Base-by-base conservation (phyloP, 2,113 vertebrate genomes). In the Mustelus asterias region DNA sequence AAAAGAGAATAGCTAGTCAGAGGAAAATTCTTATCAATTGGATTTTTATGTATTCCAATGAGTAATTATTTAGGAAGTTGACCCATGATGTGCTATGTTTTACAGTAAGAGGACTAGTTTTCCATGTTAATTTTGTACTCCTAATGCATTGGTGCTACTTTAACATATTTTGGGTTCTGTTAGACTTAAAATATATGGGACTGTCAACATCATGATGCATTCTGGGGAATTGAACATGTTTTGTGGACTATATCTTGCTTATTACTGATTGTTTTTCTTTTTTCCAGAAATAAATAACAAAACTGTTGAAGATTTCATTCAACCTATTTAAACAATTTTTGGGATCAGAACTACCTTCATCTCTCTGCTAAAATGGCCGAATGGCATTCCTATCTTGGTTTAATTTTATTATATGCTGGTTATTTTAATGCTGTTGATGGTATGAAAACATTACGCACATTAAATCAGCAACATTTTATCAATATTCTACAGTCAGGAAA, bases 401-500 rank as follows among this genome's bases (percentile, higher is more conserved):
- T 95, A 54, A 18, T 72, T 26, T 95, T 95, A 37, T 16, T 95
- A 70, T 95, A 22, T 54, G 37, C 44, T 54, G 24, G 13, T 72
- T 24, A 72, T 48, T 76, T 72, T 13, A 72, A 65, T 95, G 67
- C 29, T 7, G 4, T 72, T 95, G 41, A 33, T 95, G 41, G 67
- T 54, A 29, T 14, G 44, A 95, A 76, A 67, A 26, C 20, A 48
- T 44, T 70, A 24, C 93, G 3, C 44, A 33, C 97, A 96, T 96
- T 97, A 41, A 97, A 96, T 94, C 89, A 97, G 67, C 96, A 97
- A 96, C 95, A 97, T 14, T 97, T 97, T 95, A 96, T 97, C 13
- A 96, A 96, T 76, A 96, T 96, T 8, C 96, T 97, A 96, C 96
- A 96, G 76, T 94, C 96, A n/a, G 97, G 97, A 92, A 97, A 97